phyloP scores from a whole-genome alignment of 2,113 vertebrate genomes.

The Suricata suricatta region DNA sequence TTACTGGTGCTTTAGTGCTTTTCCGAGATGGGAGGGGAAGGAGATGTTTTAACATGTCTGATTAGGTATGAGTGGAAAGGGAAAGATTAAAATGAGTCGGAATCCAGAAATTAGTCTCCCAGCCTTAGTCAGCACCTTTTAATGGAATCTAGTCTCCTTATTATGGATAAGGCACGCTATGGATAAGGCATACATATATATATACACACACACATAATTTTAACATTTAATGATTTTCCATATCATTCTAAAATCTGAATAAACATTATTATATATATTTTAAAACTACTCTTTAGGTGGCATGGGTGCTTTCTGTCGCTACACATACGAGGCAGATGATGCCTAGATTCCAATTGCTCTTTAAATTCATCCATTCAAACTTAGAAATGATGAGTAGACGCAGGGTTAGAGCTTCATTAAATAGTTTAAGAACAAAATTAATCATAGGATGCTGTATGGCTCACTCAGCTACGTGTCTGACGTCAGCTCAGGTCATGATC shows the following conservation, averaged over 20 bases:
- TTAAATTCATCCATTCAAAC: neutral
- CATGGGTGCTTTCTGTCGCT: neutral
- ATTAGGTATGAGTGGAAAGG: neutral
- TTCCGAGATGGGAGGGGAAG: neutral
- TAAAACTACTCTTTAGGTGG: neutral
- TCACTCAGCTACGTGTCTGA: no score
- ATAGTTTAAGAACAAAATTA: neutral
- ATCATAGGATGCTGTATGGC: neutral
- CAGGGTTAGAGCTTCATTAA: neutral
- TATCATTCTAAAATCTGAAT: neutral
- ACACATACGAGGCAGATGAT: neutral
- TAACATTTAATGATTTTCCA: neutral
- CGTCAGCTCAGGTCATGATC: no score
- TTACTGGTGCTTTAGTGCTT: neutral
- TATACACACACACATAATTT: no score
- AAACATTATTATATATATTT: neutral
- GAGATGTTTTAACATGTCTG: neutral
- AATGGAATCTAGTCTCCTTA: neutral
- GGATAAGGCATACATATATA: neutral
- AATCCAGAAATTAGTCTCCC: neutral
- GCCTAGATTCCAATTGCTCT: neutral
- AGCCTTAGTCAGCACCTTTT: neutral
- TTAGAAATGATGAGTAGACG: neutral
- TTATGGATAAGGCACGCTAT: neutral
- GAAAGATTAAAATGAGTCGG: neutral